Evolutionary conservation across 2,797 vertebrate genomes (phyloP).

Genomic region (Oophaga sylvatica): DNA sequence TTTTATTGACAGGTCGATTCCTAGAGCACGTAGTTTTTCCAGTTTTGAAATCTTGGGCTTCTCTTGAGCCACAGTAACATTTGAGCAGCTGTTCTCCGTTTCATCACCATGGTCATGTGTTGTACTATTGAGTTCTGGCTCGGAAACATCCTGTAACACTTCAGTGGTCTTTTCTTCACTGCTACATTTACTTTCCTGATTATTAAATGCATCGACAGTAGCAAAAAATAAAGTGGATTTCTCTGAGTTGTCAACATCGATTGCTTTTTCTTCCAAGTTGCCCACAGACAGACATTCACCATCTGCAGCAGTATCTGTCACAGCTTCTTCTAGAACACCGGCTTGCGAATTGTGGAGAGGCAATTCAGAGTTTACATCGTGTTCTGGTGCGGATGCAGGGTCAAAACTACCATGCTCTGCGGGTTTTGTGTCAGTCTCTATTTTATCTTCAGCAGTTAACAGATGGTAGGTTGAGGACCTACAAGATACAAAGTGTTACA

Average conservation of each 20-base stretch:
- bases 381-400: conserved; percentile 41
- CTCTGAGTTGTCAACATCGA: too few species aligned
- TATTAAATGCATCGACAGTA: not conserved
- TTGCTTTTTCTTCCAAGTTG: not conserved
- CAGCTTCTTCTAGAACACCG: not conserved
- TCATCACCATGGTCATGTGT: not conserved
- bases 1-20: conserved; percentile 86
- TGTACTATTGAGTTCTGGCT: not conserved
- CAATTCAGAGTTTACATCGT: conserved; percentile 56
- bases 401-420: conserved; percentile 22
- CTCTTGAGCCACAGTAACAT: conserved; percentile 46
- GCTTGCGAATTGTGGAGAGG: conserved; percentile 17
- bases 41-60: conserved; percentile 81
- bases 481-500: not conserved
- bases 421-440: conserved; percentile 47
- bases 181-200: not conserved
- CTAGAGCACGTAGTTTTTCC: conserved; percentile 84
- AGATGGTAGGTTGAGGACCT: conserved; percentile 86
- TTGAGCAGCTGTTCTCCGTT: conserved; percentile 17
- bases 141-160: not conserved
- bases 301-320: too few species aligned
- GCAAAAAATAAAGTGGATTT: not conserved
- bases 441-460: conserved; percentile 69
- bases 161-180: conserved; percentile 10
- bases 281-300: not conserved